phyloP scores from a whole-genome alignment of 2,113 vertebrate species.

The Aramus guarauna region DNA sequence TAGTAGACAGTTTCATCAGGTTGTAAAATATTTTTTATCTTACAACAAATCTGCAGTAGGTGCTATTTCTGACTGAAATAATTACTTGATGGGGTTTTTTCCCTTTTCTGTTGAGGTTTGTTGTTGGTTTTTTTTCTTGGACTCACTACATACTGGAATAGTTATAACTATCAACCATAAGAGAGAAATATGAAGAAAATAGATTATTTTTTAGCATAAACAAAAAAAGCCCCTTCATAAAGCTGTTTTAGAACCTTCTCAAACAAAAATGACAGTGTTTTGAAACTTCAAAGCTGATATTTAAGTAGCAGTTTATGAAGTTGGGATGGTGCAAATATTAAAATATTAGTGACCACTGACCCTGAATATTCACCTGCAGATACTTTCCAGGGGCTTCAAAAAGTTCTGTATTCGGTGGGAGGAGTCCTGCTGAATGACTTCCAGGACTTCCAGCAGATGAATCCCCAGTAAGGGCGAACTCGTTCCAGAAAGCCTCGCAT shows the following conservation, averaged over 20 bases:
- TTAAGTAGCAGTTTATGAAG: conserved; percentile 43
- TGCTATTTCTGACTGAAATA: neutral
- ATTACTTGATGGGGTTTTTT: neutral
- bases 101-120: neutral
- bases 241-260: neutral
- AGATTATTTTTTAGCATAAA: neutral
- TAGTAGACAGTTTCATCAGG: neutral
- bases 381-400: conserved; percentile 36
- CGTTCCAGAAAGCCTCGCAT: neutral
- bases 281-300: conserved; percentile 31
- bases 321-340: conserved; percentile 5
- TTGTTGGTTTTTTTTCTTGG: neutral
- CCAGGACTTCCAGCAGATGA: conserved; percentile 26
- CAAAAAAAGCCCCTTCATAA: neutral
- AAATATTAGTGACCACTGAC: neutral
- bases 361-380: conserved; percentile 31
- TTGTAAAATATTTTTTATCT: neutral
- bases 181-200: neutral
- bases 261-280: neutral
- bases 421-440: conserved; percentile 26
- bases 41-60: neutral
- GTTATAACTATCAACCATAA: neutral
- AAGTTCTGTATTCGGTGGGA: neutral
- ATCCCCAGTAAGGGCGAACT: neutral
- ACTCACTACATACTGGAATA: neutral